Evolutionary conservation across 2,888 invertebrate genomes (phyloP).

Genomic region (Eumerus sabulonum): DNA sequence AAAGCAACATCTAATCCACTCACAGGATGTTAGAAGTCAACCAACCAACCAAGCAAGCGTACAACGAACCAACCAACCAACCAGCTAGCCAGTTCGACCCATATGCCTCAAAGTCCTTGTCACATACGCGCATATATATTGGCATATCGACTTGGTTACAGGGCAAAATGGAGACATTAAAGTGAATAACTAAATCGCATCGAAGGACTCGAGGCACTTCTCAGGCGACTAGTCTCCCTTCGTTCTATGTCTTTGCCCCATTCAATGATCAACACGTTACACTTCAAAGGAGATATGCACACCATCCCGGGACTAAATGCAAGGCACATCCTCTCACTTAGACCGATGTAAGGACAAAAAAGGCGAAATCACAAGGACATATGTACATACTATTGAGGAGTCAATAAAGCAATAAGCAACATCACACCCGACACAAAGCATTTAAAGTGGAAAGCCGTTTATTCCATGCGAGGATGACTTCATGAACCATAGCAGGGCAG

Average conservation of each 20-base stretch:
- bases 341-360: background rate
- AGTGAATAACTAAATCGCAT: conserved; percentile 51
- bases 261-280: conserved; percentile 49
- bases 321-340: conserved; percentile 29
- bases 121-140: conserved; percentile 7
- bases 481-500: no score
- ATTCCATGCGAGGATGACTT: background rate
- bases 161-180: conserved; percentile 39
- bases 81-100: conserved; percentile 23
- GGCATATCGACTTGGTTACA: background rate
- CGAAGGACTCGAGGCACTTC: conserved; percentile 46
- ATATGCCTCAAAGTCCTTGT: background rate
- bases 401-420: conserved; percentile 43
- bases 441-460: conserved; percentile 19
- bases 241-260: conserved; percentile 41
- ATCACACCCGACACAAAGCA: conserved; percentile 24
- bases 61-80: conserved; percentile 29
- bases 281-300: conserved; percentile 32
- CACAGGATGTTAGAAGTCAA: conserved; percentile 44
- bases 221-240: conserved; percentile 1
- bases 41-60: conserved; percentile 29
- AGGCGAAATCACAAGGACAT: conserved; percentile 21
- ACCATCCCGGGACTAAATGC: conserved; percentile 24
- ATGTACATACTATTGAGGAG: conserved; percentile 44
- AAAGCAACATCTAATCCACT: conserved; percentile 39